Conservation (phyloP, 2,113 vertebrate species). For the Xenopus laevis region DNA sequence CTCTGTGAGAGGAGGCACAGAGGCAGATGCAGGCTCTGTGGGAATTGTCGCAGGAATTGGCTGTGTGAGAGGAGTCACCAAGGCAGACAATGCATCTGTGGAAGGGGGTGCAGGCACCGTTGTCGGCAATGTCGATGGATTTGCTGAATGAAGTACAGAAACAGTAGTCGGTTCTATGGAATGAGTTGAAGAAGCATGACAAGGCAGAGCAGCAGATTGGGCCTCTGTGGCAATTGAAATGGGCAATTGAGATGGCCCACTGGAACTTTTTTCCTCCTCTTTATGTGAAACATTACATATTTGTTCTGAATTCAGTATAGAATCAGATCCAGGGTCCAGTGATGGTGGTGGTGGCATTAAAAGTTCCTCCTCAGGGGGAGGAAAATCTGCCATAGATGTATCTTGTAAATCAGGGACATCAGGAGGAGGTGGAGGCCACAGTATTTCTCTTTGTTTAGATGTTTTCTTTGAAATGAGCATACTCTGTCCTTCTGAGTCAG, state of each 20-base stretch:
- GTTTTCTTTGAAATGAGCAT: slow-evolving; percentile 38
- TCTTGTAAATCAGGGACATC: slow-evolving; percentile 68
- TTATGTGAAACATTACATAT: neutral
- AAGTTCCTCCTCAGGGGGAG: slow-evolving; percentile 77
- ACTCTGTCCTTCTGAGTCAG: slow-evolving; percentile 49
- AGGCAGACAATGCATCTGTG: too few relatives aligned
- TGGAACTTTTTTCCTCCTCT: neutral
- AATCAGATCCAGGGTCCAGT: neutral
- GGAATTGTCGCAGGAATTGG: too few relatives aligned
- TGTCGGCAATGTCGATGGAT: too few relatives aligned
- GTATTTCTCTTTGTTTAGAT: slow-evolving; percentile 53
- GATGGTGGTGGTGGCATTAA: slow-evolving; percentile 51
- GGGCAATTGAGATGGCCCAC: neutral
- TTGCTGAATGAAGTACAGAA: too few relatives aligned
- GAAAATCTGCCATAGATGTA: slow-evolving; percentile 76
- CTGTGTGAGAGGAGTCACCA: too few relatives aligned
- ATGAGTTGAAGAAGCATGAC: too few relatives aligned
- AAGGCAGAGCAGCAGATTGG: neutral
- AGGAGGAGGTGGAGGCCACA: slow-evolving; percentile 85
- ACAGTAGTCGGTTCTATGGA: too few relatives aligned
- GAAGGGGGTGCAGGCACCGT: too few relatives aligned
- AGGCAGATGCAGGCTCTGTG: too few relatives aligned
- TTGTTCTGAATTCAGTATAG: neutral
- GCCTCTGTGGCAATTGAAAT: neutral
- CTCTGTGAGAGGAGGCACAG: too few relatives aligned